These are phyloP conservation scores for Pachycephala philippinensis DNA, from an alignment of 2,113 vertebrate species.

Conservation along the genomic window DNA sequence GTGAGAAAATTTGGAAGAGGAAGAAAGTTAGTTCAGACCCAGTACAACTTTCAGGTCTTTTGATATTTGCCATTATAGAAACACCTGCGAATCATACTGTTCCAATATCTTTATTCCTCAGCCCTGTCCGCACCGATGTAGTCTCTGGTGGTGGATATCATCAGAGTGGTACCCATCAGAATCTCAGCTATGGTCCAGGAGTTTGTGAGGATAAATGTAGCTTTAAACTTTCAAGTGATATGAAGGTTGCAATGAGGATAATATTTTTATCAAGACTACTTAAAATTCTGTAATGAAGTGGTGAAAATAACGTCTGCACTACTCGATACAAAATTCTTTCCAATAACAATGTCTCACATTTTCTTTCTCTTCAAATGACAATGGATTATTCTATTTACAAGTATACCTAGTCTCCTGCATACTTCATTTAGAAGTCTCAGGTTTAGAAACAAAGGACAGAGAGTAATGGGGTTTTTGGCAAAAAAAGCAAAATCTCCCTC, in stretches of 20 bases:
- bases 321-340: background rate
- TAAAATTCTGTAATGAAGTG: background rate
- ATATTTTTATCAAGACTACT: background rate
- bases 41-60: background rate
- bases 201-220: background rate
- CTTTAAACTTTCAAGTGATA: background rate
- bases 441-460: background rate
- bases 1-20: background rate
- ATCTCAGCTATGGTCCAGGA: background rate
- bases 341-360: background rate
- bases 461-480: fast-evolving
- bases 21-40: background rate
- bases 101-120: background rate
- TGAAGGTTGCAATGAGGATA: background rate
- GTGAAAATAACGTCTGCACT: background rate
- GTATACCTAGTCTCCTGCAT: background rate
- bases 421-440: background rate
- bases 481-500: background rate
- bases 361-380: background rate
- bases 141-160: background rate
- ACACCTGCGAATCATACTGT: background rate
- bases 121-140: background rate
- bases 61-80: background rate
- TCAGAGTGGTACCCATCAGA: background rate
- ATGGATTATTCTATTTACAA: background rate